Evolutionary conservation across 2,113 vertebrate genomes (phyloP).

Genomic region (Carollia perspicillata): DNA sequence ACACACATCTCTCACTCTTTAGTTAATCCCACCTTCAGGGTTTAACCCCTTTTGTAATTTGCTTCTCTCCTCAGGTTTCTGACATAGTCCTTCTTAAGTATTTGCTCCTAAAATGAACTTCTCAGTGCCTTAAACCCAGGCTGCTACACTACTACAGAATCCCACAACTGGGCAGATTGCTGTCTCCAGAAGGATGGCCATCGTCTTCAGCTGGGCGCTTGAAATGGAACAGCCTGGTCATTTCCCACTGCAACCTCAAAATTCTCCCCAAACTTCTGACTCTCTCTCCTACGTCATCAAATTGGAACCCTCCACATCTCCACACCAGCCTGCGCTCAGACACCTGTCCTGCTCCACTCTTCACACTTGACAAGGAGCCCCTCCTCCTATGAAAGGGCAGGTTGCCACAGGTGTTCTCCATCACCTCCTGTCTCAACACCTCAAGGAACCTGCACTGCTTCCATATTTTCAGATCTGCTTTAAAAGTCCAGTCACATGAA

Average conservation of each 20-base stretch:
- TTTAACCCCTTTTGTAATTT: not conserved
- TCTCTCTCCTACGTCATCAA: not conserved
- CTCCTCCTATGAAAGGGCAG: not conserved
- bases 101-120: not conserved
- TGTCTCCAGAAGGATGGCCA: not conserved
- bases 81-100: not conserved
- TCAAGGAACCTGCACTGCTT: not conserved
- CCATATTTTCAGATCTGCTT: not conserved
- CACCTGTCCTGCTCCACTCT: fast-evolving
- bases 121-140: not conserved
- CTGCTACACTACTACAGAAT: not conserved
- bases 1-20: not conserved
- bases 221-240: not conserved
- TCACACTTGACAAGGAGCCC: not conserved
- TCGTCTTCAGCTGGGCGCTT: not conserved
- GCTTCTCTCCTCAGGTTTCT: not conserved
- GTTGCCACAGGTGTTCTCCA: not conserved
- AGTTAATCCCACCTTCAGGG: not conserved
- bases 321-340: not conserved
- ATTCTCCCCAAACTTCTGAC: not conserved
- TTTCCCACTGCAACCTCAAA: not conserved
- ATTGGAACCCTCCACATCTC: not conserved
- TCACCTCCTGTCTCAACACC: not conserved
- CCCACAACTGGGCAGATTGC: not conserved
- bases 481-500: not conserved